A percentile compares a stretch with the other conserved stretches of the same genome.
These are phyloP conservation scores for Chrysocyon brachyurus DNA, from an alignment of 2,797 vertebrate genomes.

Conservation along the genomic window DNA sequence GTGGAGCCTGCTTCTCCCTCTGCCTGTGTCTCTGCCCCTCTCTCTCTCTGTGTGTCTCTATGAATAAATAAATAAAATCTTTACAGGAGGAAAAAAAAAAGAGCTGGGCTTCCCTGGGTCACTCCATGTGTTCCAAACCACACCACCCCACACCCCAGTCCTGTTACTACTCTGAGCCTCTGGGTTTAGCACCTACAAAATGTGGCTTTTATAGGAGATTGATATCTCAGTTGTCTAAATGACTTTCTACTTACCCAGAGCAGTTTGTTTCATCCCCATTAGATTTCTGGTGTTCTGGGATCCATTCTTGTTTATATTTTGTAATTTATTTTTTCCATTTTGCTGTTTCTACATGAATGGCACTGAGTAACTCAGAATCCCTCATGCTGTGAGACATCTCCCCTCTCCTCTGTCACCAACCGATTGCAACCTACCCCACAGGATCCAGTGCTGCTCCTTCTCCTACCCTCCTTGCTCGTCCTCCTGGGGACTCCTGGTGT, in stretches of 20 bases:
- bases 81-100: too few species aligned
- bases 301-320: background rate
- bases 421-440: fast-evolving
- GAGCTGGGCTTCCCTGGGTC: background rate
- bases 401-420: background rate
- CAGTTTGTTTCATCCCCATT: background rate
- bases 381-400: background rate
- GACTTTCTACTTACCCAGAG: background rate
- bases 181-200: background rate
- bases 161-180: background rate
- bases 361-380: background rate
- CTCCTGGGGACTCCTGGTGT: background rate
- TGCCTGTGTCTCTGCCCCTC: too few species aligned
- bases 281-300: background rate
- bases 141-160: background rate
- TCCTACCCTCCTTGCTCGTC: background rate
- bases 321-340: background rate
- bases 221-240: background rate
- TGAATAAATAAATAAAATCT: too few species aligned
- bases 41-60: too few species aligned
- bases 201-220: background rate
- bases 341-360: slow-evolving; percentile 8
- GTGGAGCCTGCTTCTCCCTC: too few species aligned
- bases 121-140: background rate
- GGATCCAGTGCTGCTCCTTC: background rate